A percentile compares a stretch with the other conserved stretches of the same genome.
phyloP scores from a whole-genome alignment of 1,140 invertebrate species.

The Octopus sinensis region DNA sequence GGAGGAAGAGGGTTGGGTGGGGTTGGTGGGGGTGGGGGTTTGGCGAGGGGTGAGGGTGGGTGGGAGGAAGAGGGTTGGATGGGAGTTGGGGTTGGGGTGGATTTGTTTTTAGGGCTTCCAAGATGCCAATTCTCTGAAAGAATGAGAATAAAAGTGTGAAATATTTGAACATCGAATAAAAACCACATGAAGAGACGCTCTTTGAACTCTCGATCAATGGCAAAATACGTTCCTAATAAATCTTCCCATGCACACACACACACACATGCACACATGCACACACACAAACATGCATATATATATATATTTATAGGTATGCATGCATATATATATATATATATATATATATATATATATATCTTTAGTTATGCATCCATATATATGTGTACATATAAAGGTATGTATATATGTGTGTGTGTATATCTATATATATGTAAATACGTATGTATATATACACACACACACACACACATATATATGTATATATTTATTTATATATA shows the following conservation, averaged over 20 bases:
- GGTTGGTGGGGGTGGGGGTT: too few relatives aligned
- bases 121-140: too few relatives aligned
- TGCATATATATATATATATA: constrained; percentile 12
- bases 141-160: too few relatives aligned
- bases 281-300: constrained; percentile 1
- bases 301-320: constrained; percentile 1
- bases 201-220: too few relatives aligned
- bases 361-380: not conserved
- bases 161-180: too few relatives aligned
- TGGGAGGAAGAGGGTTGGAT: too few relatives aligned
- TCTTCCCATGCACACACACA: constrained; percentile 9
- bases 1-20: too few relatives aligned
- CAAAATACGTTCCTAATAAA: too few relatives aligned
- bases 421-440: constrained; percentile 23
- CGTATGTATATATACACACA: not conserved
- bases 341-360: constrained; percentile 19
- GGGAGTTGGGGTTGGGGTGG: too few relatives aligned
- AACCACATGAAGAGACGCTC: too few relatives aligned
- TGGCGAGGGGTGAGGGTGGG: too few relatives aligned
- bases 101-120: too few relatives aligned
- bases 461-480: not conserved
- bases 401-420: constrained; percentile 14
- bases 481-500: not conserved
- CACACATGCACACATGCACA: not conserved
- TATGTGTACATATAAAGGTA: not conserved